Base-by-base conservation (phyloP, 2,113 vertebrate species). In the Gila orcuttii region DNA sequence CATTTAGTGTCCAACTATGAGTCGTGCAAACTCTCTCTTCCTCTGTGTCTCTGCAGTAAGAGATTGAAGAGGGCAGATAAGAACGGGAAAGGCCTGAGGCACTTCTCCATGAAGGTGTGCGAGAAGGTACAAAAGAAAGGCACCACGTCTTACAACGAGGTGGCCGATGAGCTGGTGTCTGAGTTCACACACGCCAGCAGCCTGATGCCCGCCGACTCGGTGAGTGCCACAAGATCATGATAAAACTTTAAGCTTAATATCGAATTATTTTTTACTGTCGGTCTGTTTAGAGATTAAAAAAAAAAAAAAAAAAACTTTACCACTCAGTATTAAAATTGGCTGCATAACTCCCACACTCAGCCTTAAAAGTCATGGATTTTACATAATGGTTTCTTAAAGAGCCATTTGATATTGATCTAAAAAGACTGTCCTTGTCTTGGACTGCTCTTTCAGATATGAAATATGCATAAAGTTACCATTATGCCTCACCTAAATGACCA, bases 81-180 rank as follows among this genome's bases (percentile, higher is more conserved):
- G 92, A 97, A 96, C 88, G 96, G 96, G 33, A 97, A 97, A 87
- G 96, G 96, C 66, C 92, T 97, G 84, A 94, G 96, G 73, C 96
- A 97, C 91, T 97, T 97, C 93, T 97, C 96, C 77, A 97, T 97
- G 96, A 97, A 97, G 93, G 96, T 97, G n/a, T 97, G 96, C 90
- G 96, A 97, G 91, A 97, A 97, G 93, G 96, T 97, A 84, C 96
- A 97, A 3, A 95, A 94, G 86, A 97, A 97, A 93, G 96, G 96
- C 86, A 97, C 96, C 68, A 97, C 96, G 1, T 96, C 96, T 0
- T 97, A 97, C 85, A 97, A 97, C 28, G 96, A 97, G 91, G 96
- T 97, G 0, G 96, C 96, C 21, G 96, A 97, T 89, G 96, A 97
- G 79, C 92, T 97, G 74, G 96, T 97, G 2, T 93, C 95, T 0